phyloP scores from a whole-genome alignment of 2,888 invertebrate species.

The Hipparchia semele region DNA sequence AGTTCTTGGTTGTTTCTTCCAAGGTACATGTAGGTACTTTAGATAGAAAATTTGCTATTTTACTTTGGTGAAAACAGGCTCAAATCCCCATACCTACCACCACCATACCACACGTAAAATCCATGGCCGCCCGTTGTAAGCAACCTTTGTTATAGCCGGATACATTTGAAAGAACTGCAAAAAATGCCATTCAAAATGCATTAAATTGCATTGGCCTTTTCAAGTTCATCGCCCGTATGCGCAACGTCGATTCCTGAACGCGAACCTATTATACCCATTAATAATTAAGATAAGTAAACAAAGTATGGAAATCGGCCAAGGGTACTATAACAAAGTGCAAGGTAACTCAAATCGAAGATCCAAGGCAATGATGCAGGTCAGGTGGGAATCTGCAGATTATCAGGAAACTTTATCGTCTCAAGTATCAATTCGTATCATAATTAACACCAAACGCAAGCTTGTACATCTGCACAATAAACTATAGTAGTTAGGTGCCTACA shows the following conservation, averaged over 20 bases:
- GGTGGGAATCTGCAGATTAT: conserved; percentile 38
- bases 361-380: conserved; percentile 37
- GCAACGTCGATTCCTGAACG: conserved; percentile 27
- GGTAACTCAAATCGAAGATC: conserved; percentile 34
- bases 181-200: conserved; percentile 13
- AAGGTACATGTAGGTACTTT: too few relatives aligned
- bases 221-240: conserved; percentile 55
- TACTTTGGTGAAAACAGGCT: too few relatives aligned
- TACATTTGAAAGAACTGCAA: not conserved
- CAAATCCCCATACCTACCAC: too few relatives aligned
- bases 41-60: too few relatives aligned
- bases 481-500: too few relatives aligned
- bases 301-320: conserved; percentile 62
- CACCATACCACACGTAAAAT: too few relatives aligned
- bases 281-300: conserved; percentile 55
- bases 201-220: conserved; percentile 15
- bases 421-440: conserved; percentile 3
- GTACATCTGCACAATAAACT: not conserved
- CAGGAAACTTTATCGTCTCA: conserved; percentile 39
- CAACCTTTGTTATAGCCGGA: not conserved
- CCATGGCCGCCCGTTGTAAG: too few relatives aligned
- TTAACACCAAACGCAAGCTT: not conserved
- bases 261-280: conserved; percentile 46
- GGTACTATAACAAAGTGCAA: conserved; percentile 50
- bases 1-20: not conserved